Percentiles rank a stretch among this genome's conserved stretches.
Conservation (phyloP, 2,797 vertebrate species). For the Ctenosaura bakeri region DNA sequence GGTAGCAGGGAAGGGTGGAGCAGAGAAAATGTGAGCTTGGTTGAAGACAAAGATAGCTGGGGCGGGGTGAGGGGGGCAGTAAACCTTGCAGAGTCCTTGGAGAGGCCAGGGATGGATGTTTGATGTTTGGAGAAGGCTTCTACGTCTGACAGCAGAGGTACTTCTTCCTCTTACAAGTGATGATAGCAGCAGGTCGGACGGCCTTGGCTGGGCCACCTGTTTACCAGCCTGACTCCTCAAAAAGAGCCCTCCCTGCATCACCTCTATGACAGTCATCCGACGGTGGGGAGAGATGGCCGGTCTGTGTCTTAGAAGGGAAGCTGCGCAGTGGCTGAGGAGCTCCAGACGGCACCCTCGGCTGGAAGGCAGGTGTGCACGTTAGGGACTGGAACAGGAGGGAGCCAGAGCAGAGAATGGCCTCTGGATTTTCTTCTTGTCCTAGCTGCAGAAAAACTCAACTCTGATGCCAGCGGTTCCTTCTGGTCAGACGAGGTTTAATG, state of each 20-base stretch:
- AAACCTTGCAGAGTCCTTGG: not conserved
- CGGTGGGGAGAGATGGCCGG: not conserved
- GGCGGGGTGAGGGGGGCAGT: not conserved
- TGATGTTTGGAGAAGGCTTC: not conserved
- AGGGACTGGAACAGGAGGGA: not conserved
- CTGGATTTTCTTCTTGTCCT: no score
- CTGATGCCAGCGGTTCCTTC: not conserved
- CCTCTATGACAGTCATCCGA: no score
- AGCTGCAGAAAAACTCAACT: not conserved
- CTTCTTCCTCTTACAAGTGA: not conserved
- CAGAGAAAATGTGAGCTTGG: not conserved
- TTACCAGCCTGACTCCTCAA: no score
- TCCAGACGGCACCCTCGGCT: not conserved
- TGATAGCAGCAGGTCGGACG: not conserved
- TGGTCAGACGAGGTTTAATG: not conserved
- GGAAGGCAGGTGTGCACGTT: not conserved
- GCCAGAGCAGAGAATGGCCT: not conserved
- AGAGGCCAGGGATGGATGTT: no score
- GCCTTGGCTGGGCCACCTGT: no score
- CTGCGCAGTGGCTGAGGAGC: no score
- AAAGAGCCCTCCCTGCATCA: no score
- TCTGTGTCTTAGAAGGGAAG: no score
- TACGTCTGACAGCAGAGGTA: not conserved
- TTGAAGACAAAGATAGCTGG: not conserved
- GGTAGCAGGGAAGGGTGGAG: not conserved